Evolutionary conservation across 2,113 vertebrate genomes (phyloP).

Genomic region (Daboia siamensis): DNA sequence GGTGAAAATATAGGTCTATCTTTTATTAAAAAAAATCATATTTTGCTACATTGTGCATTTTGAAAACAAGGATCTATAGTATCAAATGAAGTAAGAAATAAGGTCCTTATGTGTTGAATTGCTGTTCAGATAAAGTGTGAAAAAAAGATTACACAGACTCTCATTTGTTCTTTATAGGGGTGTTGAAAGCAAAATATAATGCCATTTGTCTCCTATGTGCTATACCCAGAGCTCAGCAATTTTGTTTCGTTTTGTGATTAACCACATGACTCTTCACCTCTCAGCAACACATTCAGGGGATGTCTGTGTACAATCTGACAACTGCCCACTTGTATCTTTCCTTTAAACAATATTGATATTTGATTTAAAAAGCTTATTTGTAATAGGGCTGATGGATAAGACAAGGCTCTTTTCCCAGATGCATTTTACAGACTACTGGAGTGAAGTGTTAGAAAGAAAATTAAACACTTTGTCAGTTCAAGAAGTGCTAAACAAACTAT

Average conservation of each 20-base stretch:
- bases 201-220: constrained; percentile 52
- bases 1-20: neutral
- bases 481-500: constrained; percentile 35
- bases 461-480: constrained; percentile 21
- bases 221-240: constrained; percentile 55
- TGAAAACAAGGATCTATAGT: constrained; percentile 58
- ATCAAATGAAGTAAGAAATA: constrained; percentile 47
- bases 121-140: constrained; percentile 61
- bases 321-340: constrained; percentile 44
- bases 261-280: constrained; percentile 57
- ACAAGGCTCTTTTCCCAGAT: constrained; percentile 28
- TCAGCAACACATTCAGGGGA: constrained; percentile 46
- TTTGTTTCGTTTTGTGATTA: constrained; percentile 62
- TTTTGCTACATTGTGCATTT: constrained; percentile 53
- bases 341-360: constrained; percentile 47
- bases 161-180: constrained; percentile 49
- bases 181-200: constrained; percentile 51
- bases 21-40: constrained; percentile 49
- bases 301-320: constrained; percentile 42
- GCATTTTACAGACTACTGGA: constrained; percentile 22
- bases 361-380: constrained; percentile 37
- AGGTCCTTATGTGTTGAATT: constrained; percentile 50
- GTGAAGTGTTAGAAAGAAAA: constrained; percentile 41
- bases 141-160: constrained; percentile 55
- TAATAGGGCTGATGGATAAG: constrained; percentile 32